Evolutionary conservation across 2,888 invertebrate genomes (phyloP), one percentile per base, ranked within the genome.

Genomic region (Sarcophaga rosellei): DNA sequence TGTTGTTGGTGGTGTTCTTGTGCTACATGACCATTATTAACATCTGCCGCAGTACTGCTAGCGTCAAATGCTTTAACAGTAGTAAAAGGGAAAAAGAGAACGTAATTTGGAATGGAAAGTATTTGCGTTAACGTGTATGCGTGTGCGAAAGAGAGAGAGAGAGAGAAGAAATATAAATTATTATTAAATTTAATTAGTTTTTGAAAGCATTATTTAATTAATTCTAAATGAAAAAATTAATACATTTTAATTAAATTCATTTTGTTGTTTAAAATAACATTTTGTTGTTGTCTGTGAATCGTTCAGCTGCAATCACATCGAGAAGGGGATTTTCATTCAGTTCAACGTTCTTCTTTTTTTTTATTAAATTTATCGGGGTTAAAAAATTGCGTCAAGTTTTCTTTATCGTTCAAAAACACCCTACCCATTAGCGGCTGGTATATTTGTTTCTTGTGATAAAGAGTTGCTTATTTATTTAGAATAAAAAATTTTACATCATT

Each of bases 11-110:
- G 59, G 59, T 66, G 1, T 23, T 66, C 20, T 25, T 57, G 53
- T 47, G 25, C 21, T 73, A 65, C 15, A 20, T 61, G 17, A 45
- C 15, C 25, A 23, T 62, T 35, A 35, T 35, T 62, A 20, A 12
- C 25, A 20, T 68, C 59, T 53, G 45, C 47, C 21, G 44, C 45
- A 4, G 45, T 5, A 23, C 44, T 68, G 73, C 47, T 74, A 61
- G 78, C 62, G 66, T 69, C 69, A 68, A 10, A 66, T 81, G 62
- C 12, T 66, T 80, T 44, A 68, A 72, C 70, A 3, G 21, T 17
- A 66, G 21, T 17, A 66, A 66, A 45, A 65, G 35, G 35, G 35
- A 12, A 65, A 63, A 59, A 69, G n/a, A 20, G 68, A 61, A 62
- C 23, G 17, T 35, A 59, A 25, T 61, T 35, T 35, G 35, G 4